Base-by-base conservation (phyloP, 2,113 vertebrate species). In the Falco punctatus region DNA sequence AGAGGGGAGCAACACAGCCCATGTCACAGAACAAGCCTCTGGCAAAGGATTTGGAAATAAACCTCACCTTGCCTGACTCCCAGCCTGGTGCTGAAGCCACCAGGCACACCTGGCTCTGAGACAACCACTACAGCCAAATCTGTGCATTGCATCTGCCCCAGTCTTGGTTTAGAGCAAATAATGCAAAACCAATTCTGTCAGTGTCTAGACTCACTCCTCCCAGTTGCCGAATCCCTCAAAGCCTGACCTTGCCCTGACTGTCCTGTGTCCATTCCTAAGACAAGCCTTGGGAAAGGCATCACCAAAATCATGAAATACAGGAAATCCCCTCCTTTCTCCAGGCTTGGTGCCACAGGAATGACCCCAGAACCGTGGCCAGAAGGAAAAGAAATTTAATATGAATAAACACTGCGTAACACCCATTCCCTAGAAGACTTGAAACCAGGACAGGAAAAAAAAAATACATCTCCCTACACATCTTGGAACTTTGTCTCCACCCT, bases 381-480 rank as follows among this genome's bases (percentile, higher is more conserved):
- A 15, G 64, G 57, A 73, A 75, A 85, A 92, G 21, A 91, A 95
- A 74, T 59, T 62, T 70, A 66, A 88, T 67, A 46, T 58, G 54
- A 96, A 84, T 70, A 86, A 44, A 94, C 48, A 87, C 2, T 78
- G 65, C 65, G 3, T 28, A 86, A 88, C 61, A 88, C 0, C 7
- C 27, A 79, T 52, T 97, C 69, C 38, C 83, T 49, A 55, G 35
- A 91, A 91, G 83, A 73, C 23, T 24, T 54, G n/a, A 97, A 85
- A 86, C 52, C 72, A 32, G 40, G 24, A 40, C 28, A 84, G 17
- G 35, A 35, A n/a, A 33, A n/a, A 81, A 33, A 38, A 38, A 16
- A 16, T 6, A 86, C 15, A 69, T 15, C 18, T 90, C n/a, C 17
- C 27, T 33, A 58, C 13, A 70, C 15, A 51, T 54, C 86, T 94